These are phyloP conservation scores for Phthorimaea operculella DNA, from an alignment of 1,140 invertebrate species.

Conservation along the genomic window DNA sequence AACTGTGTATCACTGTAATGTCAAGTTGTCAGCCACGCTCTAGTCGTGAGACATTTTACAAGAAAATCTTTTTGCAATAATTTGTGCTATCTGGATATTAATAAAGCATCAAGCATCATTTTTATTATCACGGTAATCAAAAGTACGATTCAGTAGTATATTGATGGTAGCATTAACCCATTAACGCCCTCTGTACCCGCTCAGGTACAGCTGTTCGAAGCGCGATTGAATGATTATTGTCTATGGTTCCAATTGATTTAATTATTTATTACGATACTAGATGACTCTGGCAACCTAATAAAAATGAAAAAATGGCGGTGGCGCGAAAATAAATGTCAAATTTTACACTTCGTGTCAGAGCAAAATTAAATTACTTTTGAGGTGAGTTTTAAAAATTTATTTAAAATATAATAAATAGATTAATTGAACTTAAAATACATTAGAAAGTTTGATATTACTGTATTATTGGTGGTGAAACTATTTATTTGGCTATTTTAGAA, in stretches of 20 bases:
- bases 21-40: too few species aligned
- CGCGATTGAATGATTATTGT: not conserved
- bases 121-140: too few species aligned
- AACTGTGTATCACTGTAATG: too few species aligned
- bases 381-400: conserved; percentile 1
- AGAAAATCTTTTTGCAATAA: too few species aligned
- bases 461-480: not conserved
- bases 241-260: not conserved
- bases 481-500: not conserved
- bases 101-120: too few species aligned
- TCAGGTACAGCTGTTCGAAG: not conserved
- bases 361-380: not conserved
- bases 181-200: conserved; percentile 1
- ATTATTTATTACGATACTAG: not conserved
- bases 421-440: not conserved
- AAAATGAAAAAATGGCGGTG: conserved; percentile 1
- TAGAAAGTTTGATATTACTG: not conserved
- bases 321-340: not conserved
- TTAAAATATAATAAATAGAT: not conserved
- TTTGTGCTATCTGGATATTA: too few species aligned
- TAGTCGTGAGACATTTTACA: too few species aligned
- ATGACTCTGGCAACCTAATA: not conserved
- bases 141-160: too few species aligned
- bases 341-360: not conserved
- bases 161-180: too few species aligned